phyloP scores from a whole-genome alignment of 2,113 vertebrate genomes.

The Acrocephalus arundinaceus region DNA sequence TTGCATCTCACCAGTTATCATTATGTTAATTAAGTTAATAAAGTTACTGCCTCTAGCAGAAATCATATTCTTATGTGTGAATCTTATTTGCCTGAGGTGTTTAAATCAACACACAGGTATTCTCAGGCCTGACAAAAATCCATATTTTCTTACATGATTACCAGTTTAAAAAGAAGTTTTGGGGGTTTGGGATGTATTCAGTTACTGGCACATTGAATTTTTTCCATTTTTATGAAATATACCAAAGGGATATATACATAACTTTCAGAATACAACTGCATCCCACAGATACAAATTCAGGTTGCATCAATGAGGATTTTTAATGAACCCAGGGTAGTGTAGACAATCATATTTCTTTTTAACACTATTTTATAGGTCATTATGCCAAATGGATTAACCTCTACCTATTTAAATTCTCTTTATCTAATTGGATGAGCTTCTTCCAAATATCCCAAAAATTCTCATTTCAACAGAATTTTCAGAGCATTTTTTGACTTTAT shows the following conservation, averaged over 20 bases:
- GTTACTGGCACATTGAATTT: neutral
- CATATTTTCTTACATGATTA: neutral
- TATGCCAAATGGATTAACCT: neutral
- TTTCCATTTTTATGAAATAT: neutral
- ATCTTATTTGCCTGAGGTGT: neutral
- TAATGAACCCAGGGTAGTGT: neutral
- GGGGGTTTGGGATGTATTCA: neutral
- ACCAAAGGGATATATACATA: neutral
- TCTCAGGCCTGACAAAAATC: neutral
- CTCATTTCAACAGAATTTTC: neutral
- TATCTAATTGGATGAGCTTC: neutral
- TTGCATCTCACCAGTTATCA: constrained; percentile 8
- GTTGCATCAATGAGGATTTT: neutral
- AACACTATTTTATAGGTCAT: neutral
- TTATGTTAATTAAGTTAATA: constrained; percentile 60
- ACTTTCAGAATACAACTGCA: neutral
- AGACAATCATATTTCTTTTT: neutral
- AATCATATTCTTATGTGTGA: neutral
- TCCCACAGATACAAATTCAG: neutral
- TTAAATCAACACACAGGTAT: neutral
- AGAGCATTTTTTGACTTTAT: neutral
- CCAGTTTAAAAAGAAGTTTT: neutral
- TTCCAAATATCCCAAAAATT: neutral
- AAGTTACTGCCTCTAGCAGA: constrained; percentile 2
- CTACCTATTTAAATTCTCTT: neutral